phyloP scores from a whole-genome alignment of 2,797 vertebrate genomes.

The Mormyrus proboscirostris region DNA sequence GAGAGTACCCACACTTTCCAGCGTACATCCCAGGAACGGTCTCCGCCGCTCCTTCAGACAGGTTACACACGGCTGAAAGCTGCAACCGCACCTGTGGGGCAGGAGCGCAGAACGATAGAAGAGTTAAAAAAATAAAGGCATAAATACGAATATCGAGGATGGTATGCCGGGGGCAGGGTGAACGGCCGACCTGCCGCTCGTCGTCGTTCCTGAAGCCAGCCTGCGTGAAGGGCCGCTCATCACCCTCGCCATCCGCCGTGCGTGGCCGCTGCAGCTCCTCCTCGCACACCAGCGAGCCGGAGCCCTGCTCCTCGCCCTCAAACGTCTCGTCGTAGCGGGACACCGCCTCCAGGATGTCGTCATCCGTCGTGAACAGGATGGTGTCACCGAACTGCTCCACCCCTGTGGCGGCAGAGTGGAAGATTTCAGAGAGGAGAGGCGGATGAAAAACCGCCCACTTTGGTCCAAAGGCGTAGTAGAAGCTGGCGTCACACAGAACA shows the following conservation, averaged over 20 bases:
- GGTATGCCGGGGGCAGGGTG: background rate
- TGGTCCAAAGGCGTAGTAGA: background rate
- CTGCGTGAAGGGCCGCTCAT: conserved; percentile 84
- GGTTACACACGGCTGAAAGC: conserved; percentile 35
- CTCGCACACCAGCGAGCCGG: conserved; percentile 50
- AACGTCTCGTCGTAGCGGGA: conserved; percentile 79
- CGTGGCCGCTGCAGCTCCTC: conserved; percentile 79
- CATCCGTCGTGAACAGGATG: conserved; percentile 90
- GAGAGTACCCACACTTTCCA: conserved; percentile 74
- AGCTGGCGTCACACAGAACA: background rate
- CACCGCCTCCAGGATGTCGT: conserved; percentile 89
- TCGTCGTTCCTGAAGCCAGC: conserved; percentile 62
- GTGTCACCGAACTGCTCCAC: conserved; percentile 95
- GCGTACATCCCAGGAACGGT: conserved; percentile 70
- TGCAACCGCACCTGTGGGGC: conserved; percentile 55
- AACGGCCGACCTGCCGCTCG: conserved; percentile 38
- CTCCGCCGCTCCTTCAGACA: conserved; percentile 45
- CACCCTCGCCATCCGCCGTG: conserved; percentile 79
- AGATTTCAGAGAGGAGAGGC: background rate
- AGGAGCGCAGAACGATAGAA: background rate
- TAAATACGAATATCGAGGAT: background rate
- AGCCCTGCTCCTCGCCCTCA: conserved; percentile 55
- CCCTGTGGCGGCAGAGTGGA: conserved; percentile 49
- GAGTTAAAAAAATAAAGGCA: background rate
- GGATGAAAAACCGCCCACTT: background rate